These are phyloP conservation scores for Channa maculata DNA, from an alignment of 2,113 vertebrate genomes.

Conservation along the genomic window DNA sequence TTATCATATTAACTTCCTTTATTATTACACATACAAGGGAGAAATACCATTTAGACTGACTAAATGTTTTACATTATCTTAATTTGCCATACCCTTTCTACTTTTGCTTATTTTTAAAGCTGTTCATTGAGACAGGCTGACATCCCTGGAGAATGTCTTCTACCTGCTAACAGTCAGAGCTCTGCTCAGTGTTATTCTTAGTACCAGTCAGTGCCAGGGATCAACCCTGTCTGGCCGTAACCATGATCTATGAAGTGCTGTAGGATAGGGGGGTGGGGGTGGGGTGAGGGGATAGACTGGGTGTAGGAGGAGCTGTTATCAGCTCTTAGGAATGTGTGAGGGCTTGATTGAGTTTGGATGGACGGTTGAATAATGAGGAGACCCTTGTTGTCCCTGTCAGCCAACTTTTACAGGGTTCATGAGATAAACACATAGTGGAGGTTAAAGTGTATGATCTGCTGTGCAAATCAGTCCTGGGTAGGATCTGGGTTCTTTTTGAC, in stretches of 20 bases:
- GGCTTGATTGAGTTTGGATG: conserved; percentile 48
- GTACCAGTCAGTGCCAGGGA: conserved; percentile 70
- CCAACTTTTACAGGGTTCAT: conserved; percentile 8
- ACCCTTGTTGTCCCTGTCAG: conserved; percentile 32
- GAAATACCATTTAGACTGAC: no score
- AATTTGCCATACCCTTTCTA: no score
- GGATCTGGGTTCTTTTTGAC: not conserved
- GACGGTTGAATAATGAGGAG: conserved; percentile 39
- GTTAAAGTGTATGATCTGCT: not conserved
- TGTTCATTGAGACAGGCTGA: not conserved
- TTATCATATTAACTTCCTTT: no score
- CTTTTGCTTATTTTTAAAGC: no score
- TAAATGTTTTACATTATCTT: no score
- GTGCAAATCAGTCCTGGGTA: not conserved
- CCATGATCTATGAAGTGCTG: conserved; percentile 68
- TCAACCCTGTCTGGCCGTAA: conserved; percentile 31
- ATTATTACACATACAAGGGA: no score
- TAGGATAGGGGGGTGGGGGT: conserved; percentile 3
- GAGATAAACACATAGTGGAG: not conserved
- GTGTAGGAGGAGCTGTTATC: conserved; percentile 65
- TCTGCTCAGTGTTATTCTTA: conserved; percentile 68
- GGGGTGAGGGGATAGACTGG: not conserved
- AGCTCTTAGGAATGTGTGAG: conserved; percentile 74
- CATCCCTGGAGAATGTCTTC: conserved; percentile 41
- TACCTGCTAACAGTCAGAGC: conserved; percentile 34